phyloP scores from a whole-genome alignment of 2,113 vertebrate genomes.

The Colius striatus region DNA sequence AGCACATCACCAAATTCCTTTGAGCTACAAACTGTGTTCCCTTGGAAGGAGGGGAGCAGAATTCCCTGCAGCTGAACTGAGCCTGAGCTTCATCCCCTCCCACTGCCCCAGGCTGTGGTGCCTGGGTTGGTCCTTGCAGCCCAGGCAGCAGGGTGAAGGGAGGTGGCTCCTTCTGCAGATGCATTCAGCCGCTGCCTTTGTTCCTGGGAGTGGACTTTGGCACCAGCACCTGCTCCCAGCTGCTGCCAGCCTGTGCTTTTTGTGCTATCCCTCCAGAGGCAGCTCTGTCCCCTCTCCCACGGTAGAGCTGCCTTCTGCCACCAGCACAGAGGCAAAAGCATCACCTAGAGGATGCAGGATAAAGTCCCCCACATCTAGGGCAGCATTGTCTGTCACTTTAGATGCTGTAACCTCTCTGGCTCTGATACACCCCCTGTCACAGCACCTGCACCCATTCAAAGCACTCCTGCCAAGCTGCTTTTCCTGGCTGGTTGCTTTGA shows the following conservation, averaged over 20 bases:
- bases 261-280: background rate
- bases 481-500: background rate
- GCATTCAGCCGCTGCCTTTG: background rate
- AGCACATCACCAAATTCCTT: background rate
- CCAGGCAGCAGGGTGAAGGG: background rate
- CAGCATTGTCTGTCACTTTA: background rate
- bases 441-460: background rate
- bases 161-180: background rate
- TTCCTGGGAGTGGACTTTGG: background rate
- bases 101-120: background rate
- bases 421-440: background rate
- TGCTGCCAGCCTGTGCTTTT: background rate
- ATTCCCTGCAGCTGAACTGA: background rate
- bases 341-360: too few relatives aligned
- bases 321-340: background rate
- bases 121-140: background rate
- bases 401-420: background rate
- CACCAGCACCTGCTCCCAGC: background rate
- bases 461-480: background rate
- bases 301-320: background rate
- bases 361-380: background rate
- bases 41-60: background rate
- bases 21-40: background rate
- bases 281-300: rapidly evolving
- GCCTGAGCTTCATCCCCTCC: background rate